Conservation (phyloP, 1,140 invertebrate genomes). For the Diorhabda sublineata region DNA sequence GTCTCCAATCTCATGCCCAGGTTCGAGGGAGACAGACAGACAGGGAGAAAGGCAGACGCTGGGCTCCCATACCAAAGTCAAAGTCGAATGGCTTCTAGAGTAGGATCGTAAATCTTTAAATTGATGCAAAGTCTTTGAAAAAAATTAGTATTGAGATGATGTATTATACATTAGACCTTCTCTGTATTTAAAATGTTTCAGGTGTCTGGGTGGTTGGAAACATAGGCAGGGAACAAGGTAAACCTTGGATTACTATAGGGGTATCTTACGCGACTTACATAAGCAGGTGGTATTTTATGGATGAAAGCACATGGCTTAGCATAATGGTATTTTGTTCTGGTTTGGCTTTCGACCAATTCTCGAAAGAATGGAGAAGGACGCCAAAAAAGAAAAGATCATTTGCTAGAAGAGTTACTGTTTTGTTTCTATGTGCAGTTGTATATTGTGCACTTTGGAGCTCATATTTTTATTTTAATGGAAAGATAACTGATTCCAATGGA, state of each 20-base stretch:
- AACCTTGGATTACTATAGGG: constrained; percentile 58
- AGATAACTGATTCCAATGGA: constrained; percentile 78
- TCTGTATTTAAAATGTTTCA: constrained; percentile 44
- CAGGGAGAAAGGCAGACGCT: too few species aligned
- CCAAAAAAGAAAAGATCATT: constrained; percentile 53
- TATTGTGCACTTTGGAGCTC: constrained; percentile 72
- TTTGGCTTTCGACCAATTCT: constrained; percentile 65
- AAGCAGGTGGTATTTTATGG: constrained; percentile 59
- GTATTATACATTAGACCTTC: too few species aligned
- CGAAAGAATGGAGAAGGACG: constrained; percentile 71
- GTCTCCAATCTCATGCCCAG: too few species aligned
- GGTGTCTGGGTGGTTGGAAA: constrained; percentile 88
- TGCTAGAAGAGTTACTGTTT: constrained; percentile 47
- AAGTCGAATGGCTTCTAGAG: too few species aligned
- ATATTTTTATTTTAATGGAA: constrained; percentile 87
- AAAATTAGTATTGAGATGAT: neutral
- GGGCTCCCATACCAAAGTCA: too few species aligned
- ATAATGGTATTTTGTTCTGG: constrained; percentile 60
- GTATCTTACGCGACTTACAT: constrained; percentile 66
- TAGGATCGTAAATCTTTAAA: too few species aligned
- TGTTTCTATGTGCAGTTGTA: constrained; percentile 59
- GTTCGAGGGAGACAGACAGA: too few species aligned
- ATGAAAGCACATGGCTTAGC: constrained; percentile 64
- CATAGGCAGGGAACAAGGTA: constrained; percentile 67
- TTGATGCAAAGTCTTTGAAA: neutral